phyloP scores from a whole-genome alignment of 2,797 vertebrate genomes.

The Enteromius afrohamiltoni region DNA sequence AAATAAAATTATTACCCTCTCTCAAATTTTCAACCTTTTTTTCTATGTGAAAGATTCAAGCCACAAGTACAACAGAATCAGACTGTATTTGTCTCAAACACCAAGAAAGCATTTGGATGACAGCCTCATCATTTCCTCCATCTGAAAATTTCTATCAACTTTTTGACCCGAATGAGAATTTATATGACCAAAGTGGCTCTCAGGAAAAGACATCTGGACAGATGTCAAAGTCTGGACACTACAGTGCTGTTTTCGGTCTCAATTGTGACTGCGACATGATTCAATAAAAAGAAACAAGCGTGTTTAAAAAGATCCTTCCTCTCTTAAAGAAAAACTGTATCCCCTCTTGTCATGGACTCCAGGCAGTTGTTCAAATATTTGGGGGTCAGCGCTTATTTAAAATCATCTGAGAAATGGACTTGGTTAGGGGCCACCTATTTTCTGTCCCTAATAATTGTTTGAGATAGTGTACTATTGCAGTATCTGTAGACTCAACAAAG shows the following conservation, averaged over 20 bases:
- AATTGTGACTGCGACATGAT: slow-evolving; percentile 42
- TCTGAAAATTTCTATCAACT: slow-evolving; percentile 6
- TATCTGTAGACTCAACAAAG: slow-evolving; percentile 45
- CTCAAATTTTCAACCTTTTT: neutral
- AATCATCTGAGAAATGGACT: slow-evolving; percentile 32
- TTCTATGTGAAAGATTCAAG: neutral
- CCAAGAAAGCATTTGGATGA: slow-evolving; percentile 21
- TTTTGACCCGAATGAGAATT: slow-evolving; percentile 28
- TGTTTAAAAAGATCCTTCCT: slow-evolving; percentile 44
- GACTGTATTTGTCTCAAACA: neutral
- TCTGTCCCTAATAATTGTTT: slow-evolving; percentile 26
- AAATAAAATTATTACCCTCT: neutral
- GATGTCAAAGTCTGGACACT: slow-evolving; percentile 34
- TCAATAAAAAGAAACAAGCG: slow-evolving; percentile 38
- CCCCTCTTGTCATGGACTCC: slow-evolving; percentile 29
- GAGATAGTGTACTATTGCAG: slow-evolving; percentile 7
- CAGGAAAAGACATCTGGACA: slow-evolving; percentile 34
- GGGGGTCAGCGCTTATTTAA: slow-evolving; percentile 31
- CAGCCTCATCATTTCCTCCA: slow-evolving; percentile 29
- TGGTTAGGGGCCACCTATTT: slow-evolving; percentile 28
- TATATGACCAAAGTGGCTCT: slow-evolving; percentile 9
- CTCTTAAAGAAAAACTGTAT: slow-evolving; percentile 39
- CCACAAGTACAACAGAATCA: neutral
- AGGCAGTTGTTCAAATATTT: slow-evolving; percentile 45
- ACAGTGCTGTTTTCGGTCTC: slow-evolving; percentile 26